Percentiles rank a stretch among this genome's conserved stretches.
Evolutionary conservation across 37 sponge, comb jelly and placozoan species (phyloP).

Genomic region (Agelas oroides): DNA sequence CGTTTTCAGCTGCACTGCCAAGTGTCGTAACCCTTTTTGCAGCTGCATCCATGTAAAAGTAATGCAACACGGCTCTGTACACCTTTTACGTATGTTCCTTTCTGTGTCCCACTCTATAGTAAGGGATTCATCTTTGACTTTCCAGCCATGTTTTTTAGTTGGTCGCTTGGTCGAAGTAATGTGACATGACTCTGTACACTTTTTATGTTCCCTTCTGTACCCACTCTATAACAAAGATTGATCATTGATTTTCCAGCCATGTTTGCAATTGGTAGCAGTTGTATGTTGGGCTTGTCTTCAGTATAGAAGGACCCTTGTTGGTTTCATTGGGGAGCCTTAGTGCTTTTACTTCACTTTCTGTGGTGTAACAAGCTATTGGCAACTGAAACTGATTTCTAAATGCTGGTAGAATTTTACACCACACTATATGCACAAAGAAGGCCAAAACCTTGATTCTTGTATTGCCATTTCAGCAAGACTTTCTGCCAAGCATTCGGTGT

Average conservation of each 20-base stretch:
- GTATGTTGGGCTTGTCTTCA: too few species aligned
- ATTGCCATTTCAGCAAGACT: not conserved
- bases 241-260: too few species aligned
- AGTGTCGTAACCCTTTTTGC: constrained; percentile 2
- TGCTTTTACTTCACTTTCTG: too few species aligned
- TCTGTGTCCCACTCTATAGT: constrained; percentile 3
- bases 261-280: too few species aligned
- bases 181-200: too few species aligned
- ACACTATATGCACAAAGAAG: not conserved
- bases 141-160: too few species aligned
- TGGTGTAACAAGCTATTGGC: not conserved
- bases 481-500: not conserved
- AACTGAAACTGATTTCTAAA: not conserved
- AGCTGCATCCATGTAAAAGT: not conserved
- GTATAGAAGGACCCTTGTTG: too few species aligned
- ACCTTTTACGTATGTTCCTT: not conserved
- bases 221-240: too few species aligned
- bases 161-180: too few species aligned
- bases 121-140: too few species aligned
- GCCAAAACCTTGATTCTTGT: not conserved
- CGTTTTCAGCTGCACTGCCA: not conserved
- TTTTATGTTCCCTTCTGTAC: too few species aligned
- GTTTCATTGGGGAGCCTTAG: not conserved
- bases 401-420: not conserved
- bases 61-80: not conserved